Conservation (phyloP, 2,888 invertebrate genomes). For the Anoplius nigerrimus region DNA sequence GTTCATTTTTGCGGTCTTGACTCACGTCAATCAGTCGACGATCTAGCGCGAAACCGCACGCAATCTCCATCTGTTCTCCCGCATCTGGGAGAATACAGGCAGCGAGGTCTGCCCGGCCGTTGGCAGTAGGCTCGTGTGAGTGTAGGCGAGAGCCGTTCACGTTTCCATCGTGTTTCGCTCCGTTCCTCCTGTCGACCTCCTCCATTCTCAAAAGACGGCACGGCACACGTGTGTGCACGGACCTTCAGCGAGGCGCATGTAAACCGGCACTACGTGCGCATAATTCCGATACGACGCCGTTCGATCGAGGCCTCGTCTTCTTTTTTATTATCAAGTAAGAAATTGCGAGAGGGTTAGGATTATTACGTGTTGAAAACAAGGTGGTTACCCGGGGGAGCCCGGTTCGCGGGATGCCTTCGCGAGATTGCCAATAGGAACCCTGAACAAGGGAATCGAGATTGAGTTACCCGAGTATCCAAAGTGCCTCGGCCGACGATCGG, state of each 20-base stretch:
- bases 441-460: constrained; percentile 21
- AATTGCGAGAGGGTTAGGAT: constrained; percentile 43
- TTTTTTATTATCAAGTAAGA: constrained; percentile 37
- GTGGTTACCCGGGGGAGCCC: constrained; percentile 25
- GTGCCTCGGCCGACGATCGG: not conserved
- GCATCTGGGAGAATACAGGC: constrained; percentile 32
- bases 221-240: constrained; percentile 23
- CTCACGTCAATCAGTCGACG: constrained; percentile 56
- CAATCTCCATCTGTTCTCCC: constrained; percentile 50
- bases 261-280: constrained; percentile 36
- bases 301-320: constrained; percentile 30
- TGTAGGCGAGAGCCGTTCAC: not conserved
- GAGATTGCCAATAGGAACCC: constrained; percentile 19
- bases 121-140: not conserved
- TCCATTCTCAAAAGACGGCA: not conserved
- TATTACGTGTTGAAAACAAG: constrained; percentile 42
- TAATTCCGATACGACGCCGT: constrained; percentile 39
- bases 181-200: not conserved
- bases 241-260: constrained; percentile 13
- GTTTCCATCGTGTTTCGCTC: not conserved
- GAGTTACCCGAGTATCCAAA: constrained; percentile 25
- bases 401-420: constrained; percentile 12
- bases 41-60: constrained; percentile 61
- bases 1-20: constrained; percentile 58
- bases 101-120: constrained; percentile 8